These are phyloP conservation scores for Drosophila macrothrix DNA, from an alignment of 2,888 invertebrate genomes.

Conservation along the genomic window DNA sequence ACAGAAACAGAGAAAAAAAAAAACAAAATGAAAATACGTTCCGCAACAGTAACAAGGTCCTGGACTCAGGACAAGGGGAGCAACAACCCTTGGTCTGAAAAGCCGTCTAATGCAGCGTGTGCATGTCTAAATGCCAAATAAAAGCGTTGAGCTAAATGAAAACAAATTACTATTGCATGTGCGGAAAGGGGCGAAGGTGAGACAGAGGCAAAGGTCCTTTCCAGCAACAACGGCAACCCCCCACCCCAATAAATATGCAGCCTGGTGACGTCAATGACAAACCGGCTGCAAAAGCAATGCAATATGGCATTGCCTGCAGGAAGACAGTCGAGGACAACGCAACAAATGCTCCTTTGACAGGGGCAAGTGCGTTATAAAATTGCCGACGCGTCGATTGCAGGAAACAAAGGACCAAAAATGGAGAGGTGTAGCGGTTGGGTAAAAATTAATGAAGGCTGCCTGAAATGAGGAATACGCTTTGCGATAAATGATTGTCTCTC, in stretches of 20 bases:
- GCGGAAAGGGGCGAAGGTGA: conserved; percentile 37
- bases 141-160: conserved; percentile 81
- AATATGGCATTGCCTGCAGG: conserved; percentile 58
- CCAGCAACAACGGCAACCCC: background rate
- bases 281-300: conserved; percentile 37
- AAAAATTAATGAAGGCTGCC: conserved; percentile 67
- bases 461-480: conserved; percentile 51
- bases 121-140: conserved; percentile 78
- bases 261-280: conserved; percentile 29
- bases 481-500: conserved; percentile 56
- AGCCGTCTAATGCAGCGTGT: conserved; percentile 51
- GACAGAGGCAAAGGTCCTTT: background rate
- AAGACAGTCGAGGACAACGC: conserved; percentile 15
- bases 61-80: conserved; percentile 9
- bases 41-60: conserved; percentile 44
- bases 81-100: conserved; percentile 62
- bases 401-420: background rate
- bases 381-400: conserved; percentile 6
- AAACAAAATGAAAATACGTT: conserved; percentile 27
- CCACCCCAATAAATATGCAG: conserved; percentile 1
- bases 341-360: conserved; percentile 15
- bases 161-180: conserved; percentile 81
- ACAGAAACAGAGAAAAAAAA: background rate
- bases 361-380: conserved; percentile 11
- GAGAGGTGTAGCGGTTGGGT: background rate